Percentiles rank a stretch among this genome's conserved stretches.
These are phyloP conservation scores for Metopia argyrocephala DNA, from an alignment of 2,888 invertebrate species.

Conservation along the genomic window DNA sequence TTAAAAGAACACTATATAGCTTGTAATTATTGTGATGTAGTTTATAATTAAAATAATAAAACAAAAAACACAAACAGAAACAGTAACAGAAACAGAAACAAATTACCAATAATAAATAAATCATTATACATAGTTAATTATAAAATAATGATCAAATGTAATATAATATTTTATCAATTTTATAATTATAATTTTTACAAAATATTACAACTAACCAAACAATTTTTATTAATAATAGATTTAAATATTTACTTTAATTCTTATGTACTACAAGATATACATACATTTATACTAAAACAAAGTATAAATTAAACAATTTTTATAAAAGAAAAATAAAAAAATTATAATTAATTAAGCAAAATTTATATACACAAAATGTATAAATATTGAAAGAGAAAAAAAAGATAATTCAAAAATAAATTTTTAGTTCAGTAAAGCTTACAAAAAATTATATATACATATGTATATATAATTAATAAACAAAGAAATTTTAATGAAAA, in stretches of 20 bases:
- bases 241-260: slow-evolving; percentile 36
- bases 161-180: slow-evolving; percentile 26
- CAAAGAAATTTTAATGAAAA: slow-evolving; percentile 1
- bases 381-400: slow-evolving; percentile 30
- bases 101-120: slow-evolving; percentile 64
- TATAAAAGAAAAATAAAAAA: not conserved
- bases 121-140: slow-evolving; percentile 22
- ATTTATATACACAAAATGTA: slow-evolving; percentile 26
- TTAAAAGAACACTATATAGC: slow-evolving; percentile 69
- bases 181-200: slow-evolving; percentile 31
- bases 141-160: slow-evolving; percentile 42
- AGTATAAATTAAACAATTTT: slow-evolving; percentile 45
- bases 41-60: slow-evolving; percentile 69
- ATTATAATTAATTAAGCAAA: slow-evolving; percentile 4
- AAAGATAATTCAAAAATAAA: slow-evolving; percentile 37
- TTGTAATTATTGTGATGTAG: slow-evolving; percentile 78
- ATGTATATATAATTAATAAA: slow-evolving; percentile 8
- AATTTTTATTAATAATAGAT: slow-evolving; percentile 31
- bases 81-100: slow-evolving; percentile 54
- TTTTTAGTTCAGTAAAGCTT: slow-evolving; percentile 41
- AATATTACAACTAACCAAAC: slow-evolving; percentile 28
- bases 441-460: too few species aligned
- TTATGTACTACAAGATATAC: slow-evolving; percentile 37
- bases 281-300: slow-evolving; percentile 32
- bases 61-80: slow-evolving; percentile 52